Base-by-base conservation (phyloP, 1,140 invertebrate species). In the Drosophila willistoni region DNA sequence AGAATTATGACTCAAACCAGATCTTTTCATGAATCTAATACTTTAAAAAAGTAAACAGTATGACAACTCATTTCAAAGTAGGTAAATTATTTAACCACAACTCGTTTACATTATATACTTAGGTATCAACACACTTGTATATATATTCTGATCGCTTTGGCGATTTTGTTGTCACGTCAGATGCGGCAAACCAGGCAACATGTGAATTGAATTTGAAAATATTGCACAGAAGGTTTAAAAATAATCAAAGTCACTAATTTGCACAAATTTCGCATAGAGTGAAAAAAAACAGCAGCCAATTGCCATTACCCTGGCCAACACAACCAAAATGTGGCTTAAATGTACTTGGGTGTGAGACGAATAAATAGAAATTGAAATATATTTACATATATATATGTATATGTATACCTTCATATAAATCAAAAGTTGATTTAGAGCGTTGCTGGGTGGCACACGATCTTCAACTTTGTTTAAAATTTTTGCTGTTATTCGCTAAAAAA, bases 401-500 rank as follows among this genome's bases (percentile, higher is more conserved):
- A 2, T 22, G 1, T 22, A 22, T 25, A 25, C 3, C 25, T 25
- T 5, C 71, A 68, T 25, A 74, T 61, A 68, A 83, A 79, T 83
- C 75, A 86, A 86, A 85, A 56, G 68, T 17, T 67, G 71, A 81
- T 81, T 79, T 72, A 64, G 79, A 73, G 42, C 54, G 29, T 7
- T 63, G 22, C 51, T 17, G 6, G 42, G 25, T 57, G 17, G 66
- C 60, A 71, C 34, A 64, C 41, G 51, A 66, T 67, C 71, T 12
- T 36, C 34, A 10, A 36, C 22, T 64, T 42, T 63, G 54, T 67
- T 39, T 39, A 29, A 39, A 39, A 39, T 12, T 39, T 10, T 86
- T 79, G 79, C 76, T 86, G 83, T 87, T 86, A 69, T 86, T 72
- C 69, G 83, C 83, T 79, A 86, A 86, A 86, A 79, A 68, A 59